Percentiles rank a stretch among this genome's conserved stretches.
phyloP scores from a whole-genome alignment of 2,797 vertebrate species.

The Zenarchopterus dispar region DNA sequence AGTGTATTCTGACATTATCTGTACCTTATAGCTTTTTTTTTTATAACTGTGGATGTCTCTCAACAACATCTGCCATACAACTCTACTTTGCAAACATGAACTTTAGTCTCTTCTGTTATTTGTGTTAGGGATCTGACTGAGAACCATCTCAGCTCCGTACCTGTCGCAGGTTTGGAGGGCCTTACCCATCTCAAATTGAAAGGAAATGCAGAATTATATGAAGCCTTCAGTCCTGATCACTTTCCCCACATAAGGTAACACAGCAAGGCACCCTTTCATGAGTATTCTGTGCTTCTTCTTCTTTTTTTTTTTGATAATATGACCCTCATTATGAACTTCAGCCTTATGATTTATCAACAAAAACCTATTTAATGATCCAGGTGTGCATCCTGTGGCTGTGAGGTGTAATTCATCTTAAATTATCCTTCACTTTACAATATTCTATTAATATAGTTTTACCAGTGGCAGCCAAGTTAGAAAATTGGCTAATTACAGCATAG shows the following conservation, averaged over 20 bases:
- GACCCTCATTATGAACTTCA: neutral
- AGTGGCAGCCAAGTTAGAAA: slow-evolving; percentile 38
- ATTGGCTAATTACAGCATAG: slow-evolving; percentile 38
- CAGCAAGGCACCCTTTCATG: slow-evolving; percentile 12
- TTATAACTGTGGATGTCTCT: slow-evolving; percentile 9
- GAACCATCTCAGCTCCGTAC: slow-evolving; percentile 86
- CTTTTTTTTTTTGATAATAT: neutral
- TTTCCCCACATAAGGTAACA: slow-evolving; percentile 93
- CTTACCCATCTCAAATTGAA: slow-evolving; percentile 92
- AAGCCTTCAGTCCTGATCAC: slow-evolving; percentile 88
- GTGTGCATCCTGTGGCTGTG: slow-evolving; percentile 57
- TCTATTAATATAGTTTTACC: slow-evolving; percentile 46
- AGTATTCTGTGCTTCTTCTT: neutral
- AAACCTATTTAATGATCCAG: slow-evolving; percentile 33
- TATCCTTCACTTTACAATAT: slow-evolving; percentile 31
- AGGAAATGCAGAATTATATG: slow-evolving; percentile 89
- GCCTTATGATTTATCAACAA: slow-evolving; percentile 3
- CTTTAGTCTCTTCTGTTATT: slow-evolving; percentile 16
- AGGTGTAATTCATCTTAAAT: slow-evolving; percentile 19
- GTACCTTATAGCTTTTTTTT: slow-evolving; percentile 1
- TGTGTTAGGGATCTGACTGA: slow-evolving; percentile 87
- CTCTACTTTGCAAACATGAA: slow-evolving; percentile 12
- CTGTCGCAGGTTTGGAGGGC: slow-evolving; percentile 86
- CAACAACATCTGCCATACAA: slow-evolving; percentile 36
- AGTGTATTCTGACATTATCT: neutral